These are phyloP conservation scores for Drosophila phalerata DNA, from an alignment of 2,888 invertebrate species.

Conservation along the genomic window DNA sequence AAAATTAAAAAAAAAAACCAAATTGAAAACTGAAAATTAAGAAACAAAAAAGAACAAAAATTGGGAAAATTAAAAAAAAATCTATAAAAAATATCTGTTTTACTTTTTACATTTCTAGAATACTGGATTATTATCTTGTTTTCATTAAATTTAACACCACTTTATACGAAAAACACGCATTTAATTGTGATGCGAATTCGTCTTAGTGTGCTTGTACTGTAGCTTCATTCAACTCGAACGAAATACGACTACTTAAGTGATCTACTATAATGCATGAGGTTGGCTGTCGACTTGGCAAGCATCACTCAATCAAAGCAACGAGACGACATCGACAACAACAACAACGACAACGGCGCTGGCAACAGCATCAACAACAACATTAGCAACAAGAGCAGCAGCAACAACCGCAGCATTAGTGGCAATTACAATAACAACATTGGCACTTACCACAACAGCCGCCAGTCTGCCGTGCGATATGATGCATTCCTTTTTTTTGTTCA, in stretches of 20 bases:
- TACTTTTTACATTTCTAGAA: too few species aligned
- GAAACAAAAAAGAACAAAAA: too few species aligned
- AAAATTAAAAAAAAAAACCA: background rate
- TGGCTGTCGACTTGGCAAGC: slow-evolving; percentile 36
- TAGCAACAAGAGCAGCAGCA: slow-evolving; percentile 11
- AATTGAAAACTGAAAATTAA: background rate
- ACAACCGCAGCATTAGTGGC: slow-evolving; percentile 7
- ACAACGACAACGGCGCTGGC: background rate
- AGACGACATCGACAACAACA: slow-evolving; percentile 10
- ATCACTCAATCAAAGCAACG: slow-evolving; percentile 52
- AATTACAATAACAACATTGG: slow-evolving; percentile 16
- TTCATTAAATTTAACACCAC: too few species aligned
- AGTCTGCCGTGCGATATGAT: slow-evolving; percentile 48
- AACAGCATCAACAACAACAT: background rate
- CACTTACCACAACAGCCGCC: slow-evolving; percentile 28
- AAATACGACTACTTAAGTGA: slow-evolving; percentile 27
- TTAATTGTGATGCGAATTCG: too few species aligned
- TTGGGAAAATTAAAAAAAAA: too few species aligned
- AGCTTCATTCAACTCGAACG: slow-evolving; percentile 4
- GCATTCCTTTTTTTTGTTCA: slow-evolving; percentile 28
- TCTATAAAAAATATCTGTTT: too few species aligned
- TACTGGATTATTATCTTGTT: too few species aligned
- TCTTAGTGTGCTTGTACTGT: background rate
- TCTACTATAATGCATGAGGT: slow-evolving; percentile 39
- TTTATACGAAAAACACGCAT: too few species aligned